Conservation (phyloP, 2,888 invertebrate species). For the Drosophila prostipennis region DNA sequence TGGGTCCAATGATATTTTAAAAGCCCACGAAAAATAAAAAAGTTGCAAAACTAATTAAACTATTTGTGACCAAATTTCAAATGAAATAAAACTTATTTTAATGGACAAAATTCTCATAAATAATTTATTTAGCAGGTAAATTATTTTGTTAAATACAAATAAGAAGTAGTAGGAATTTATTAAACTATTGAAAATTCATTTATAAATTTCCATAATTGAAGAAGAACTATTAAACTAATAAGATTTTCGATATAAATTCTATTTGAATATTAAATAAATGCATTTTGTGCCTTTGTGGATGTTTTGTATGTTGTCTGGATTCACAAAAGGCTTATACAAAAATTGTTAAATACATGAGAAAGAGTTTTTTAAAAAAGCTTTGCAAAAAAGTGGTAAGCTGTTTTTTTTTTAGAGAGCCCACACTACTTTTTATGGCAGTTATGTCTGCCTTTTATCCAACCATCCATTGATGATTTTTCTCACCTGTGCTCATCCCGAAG, state of each 20-base stretch:
- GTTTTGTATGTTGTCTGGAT: too few species aligned
- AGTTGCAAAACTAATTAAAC: constrained; percentile 44
- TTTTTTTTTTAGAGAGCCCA: background rate
- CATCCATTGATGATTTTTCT: constrained; percentile 9
- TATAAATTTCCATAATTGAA: too few species aligned
- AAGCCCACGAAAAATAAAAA: constrained; percentile 66
- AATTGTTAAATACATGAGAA: too few species aligned
- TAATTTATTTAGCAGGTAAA: background rate
- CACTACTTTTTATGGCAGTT: background rate
- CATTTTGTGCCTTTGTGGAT: too few species aligned
- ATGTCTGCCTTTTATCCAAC: background rate
- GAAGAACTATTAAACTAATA: too few species aligned
- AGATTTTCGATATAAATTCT: too few species aligned
- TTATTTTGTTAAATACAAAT: too few species aligned
- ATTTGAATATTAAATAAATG: too few species aligned
- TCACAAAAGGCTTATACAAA: too few species aligned
- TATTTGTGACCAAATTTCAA: constrained; percentile 13
- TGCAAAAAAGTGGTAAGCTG: background rate
- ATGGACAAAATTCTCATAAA: background rate
- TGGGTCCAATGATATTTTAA: constrained; percentile 75
- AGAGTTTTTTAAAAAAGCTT: too few species aligned
- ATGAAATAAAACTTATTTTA: background rate
- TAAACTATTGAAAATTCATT: too few species aligned
- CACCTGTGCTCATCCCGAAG: background rate
- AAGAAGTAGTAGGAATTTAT: too few species aligned